Base-by-base conservation (phyloP, 1,140 invertebrate species). In the Diachasmimorpha longicaudata region DNA sequence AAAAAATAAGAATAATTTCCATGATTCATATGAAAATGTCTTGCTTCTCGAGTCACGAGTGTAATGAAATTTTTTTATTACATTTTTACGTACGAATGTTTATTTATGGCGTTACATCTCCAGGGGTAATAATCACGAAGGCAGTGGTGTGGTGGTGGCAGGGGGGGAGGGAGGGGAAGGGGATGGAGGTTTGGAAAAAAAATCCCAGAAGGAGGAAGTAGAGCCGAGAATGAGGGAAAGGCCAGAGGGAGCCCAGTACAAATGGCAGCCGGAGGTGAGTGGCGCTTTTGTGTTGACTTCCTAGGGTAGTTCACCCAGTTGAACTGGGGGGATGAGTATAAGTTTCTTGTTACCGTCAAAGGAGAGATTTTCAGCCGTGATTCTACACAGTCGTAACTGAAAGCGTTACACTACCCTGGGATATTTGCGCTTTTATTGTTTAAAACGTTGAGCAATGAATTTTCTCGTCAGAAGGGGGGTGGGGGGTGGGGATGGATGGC, bases 221-320 rank as follows among this genome's bases (percentile, higher is more conserved):
- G 52, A 58, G 52, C 4, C 31, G 23, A 63, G 23, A 25, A 31
- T 63, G 23, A 10, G 31, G 31, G 31, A 31, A 31, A 63, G 58
- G 14, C 58, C 14, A 63, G 23, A 31, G 23, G 19, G 58, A 25
- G 14, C 14, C 19, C 11, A 63, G 58, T 63, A 63, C 58, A 63
- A 63, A 63, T 63, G 58, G 58, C 58, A 25, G 58, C 58, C 58
- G 58, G 58, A 25, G 58, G 58, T 25, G 58, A 25, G 58, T 63
- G 13, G 13, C 9, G 23, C 58, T 63, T 63, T 63, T 63, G 58
- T 63, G 23, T 63, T 63, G 21, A 63, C 58, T 63, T 63, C 58
- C 58, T 63, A 63, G 1, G 23, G 19, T 63, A 63, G 58, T 63
- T 63, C 58, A 63, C 58, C 52, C 23, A 25, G 19, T 63, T 31